Conservation (phyloP, 1,140 invertebrate species). For the Oedothorax gibbosus region DNA sequence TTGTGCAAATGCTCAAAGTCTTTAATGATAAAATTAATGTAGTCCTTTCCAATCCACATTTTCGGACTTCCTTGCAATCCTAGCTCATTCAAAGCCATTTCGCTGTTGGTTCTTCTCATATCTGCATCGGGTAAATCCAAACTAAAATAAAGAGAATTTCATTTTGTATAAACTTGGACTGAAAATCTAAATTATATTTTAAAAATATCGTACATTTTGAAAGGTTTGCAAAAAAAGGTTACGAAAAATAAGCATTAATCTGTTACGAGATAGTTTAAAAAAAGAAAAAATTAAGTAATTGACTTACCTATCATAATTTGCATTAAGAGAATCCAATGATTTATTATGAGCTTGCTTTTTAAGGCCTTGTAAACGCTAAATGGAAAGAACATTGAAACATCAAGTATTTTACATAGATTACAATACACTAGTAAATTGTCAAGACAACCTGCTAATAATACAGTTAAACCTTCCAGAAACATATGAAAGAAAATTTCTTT, state of each 20-base stretch:
- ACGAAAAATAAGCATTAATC: background rate
- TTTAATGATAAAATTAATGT: slow-evolving; percentile 98
- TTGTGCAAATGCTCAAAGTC: slow-evolving; percentile 92
- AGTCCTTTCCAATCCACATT: slow-evolving; percentile 98
- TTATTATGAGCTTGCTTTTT: slow-evolving; percentile 54
- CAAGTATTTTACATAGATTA: too few relatives aligned
- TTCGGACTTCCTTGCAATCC: slow-evolving; percentile 73
- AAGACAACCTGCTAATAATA: too few relatives aligned
- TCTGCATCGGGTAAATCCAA: slow-evolving; percentile 53
- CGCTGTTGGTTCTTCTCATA: slow-evolving; percentile 41
- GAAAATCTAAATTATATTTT: background rate
- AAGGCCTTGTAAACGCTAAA: slow-evolving; percentile 58
- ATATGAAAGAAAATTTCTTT: too few relatives aligned
- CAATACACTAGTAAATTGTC: too few relatives aligned
- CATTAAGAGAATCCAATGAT: slow-evolving; percentile 53
- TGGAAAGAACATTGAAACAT: background rate
- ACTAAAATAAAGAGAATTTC: slow-evolving; percentile 6
- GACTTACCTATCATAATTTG: slow-evolving; percentile 32
- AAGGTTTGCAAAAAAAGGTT: background rate
- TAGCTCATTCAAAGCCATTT: slow-evolving; percentile 58
- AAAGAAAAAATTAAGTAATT: background rate
- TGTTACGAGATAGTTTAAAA: background rate
- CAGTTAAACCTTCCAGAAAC: too few relatives aligned
- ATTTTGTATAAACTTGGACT: background rate
- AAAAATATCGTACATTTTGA: background rate